phyloP scores from a whole-genome alignment of 2,888 invertebrate species.

The Cephus rjabovi region DNA sequence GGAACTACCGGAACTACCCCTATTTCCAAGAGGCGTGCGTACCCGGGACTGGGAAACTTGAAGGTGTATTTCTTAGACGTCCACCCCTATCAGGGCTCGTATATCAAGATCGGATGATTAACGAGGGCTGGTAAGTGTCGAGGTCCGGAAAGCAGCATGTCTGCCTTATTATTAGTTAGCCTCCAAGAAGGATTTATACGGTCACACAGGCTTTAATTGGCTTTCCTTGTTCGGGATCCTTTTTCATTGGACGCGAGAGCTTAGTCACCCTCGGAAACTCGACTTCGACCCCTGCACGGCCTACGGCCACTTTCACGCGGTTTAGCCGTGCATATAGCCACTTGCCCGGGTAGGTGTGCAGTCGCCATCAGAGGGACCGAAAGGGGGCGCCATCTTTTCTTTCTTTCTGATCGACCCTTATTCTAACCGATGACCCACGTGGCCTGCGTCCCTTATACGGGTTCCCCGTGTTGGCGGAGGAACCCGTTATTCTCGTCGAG shows the following conservation, averaged over 20 bases:
- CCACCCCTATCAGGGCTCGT: neutral
- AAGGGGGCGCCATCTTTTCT: neutral
- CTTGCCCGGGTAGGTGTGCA: too few relatives aligned
- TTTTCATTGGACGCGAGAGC: neutral
- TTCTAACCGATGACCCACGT: too few relatives aligned
- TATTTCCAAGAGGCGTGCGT: neutral
- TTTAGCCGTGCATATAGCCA: neutral
- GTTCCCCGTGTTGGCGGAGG: neutral
- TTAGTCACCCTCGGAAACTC: neutral
- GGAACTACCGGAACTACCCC: neutral
- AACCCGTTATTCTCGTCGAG: neutral
- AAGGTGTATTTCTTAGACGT: neutral
- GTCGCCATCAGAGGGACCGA: too few relatives aligned
- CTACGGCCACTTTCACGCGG: neutral
- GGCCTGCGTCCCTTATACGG: too few relatives aligned
- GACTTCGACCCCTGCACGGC: neutral
- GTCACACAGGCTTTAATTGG: neutral
- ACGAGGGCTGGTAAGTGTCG: neutral
- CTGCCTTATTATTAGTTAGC: neutral
- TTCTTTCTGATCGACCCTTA: neutral
- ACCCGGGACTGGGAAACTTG: neutral
- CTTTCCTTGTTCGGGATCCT: neutral
- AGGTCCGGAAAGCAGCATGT: neutral
- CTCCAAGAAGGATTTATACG: neutral
- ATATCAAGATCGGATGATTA: neutral